These are phyloP conservation scores for Pseudomyrmex flavicornis DNA, from an alignment of 1,140 invertebrate species.

Conservation along the genomic window DNA sequence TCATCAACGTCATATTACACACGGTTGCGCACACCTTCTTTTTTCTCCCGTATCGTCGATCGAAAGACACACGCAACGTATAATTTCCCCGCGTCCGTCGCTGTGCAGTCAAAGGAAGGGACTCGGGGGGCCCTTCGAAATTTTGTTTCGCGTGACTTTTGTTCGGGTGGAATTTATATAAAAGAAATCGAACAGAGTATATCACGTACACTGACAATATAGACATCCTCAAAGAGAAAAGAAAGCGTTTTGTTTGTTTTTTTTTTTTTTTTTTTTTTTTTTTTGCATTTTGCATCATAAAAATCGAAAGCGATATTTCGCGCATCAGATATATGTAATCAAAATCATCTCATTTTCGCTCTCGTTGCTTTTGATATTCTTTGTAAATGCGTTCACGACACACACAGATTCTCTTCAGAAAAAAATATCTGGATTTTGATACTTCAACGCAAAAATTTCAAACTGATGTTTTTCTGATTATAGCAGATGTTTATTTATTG, in stretches of 20 bases:
- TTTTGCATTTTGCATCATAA: neutral
- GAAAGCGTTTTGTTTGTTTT: too few species aligned
- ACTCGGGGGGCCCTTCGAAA: conserved; percentile 8
- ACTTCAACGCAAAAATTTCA: too few species aligned
- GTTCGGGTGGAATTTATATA: conserved; percentile 44
- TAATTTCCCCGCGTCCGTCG: conserved; percentile 48
- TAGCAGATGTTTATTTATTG: conserved; percentile 9
- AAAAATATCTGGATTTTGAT: neutral
- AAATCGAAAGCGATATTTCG: neutral
- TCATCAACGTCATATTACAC: conserved; percentile 55
- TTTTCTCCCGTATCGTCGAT: conserved; percentile 29
- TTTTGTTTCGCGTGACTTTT: conserved; percentile 45
- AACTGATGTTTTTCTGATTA: too few species aligned
- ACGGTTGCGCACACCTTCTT: conserved; percentile 21
- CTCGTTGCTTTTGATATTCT: too few species aligned
- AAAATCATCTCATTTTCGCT: neutral
- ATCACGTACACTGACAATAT: conserved; percentile 14
- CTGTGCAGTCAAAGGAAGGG: conserved; percentile 12
- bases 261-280: too few species aligned
- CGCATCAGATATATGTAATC: neutral
- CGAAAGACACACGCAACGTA: conserved; percentile 54
- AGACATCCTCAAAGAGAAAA: conserved; percentile 29
- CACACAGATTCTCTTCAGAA: neutral
- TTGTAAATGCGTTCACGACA: too few species aligned
- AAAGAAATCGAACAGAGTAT: conserved; percentile 1